phyloP scores from a whole-genome alignment of 2,113 vertebrate species.

The Cricetomys ansorgei region DNA sequence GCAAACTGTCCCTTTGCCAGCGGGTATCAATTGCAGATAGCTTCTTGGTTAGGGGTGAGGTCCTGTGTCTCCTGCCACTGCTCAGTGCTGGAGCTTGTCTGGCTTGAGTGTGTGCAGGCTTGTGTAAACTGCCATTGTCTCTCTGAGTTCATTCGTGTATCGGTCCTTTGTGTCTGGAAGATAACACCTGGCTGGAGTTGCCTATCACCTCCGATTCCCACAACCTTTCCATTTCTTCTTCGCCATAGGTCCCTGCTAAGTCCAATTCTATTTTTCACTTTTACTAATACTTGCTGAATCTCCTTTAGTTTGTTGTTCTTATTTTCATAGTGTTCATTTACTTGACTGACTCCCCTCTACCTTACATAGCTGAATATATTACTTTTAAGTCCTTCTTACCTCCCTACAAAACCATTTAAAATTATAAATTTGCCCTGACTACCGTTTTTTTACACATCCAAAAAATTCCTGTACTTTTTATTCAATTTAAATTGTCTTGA shows the following conservation, averaged over 20 bases:
- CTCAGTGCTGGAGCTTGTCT: background rate
- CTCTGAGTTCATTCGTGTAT: background rate
- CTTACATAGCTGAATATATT: background rate
- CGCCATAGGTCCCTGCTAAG: background rate
- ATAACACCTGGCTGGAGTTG: background rate
- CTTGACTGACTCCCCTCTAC: background rate
- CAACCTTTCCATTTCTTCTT: background rate
- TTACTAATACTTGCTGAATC: background rate
- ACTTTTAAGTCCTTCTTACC: background rate
- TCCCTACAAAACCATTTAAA: background rate
- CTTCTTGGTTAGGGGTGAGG: background rate
- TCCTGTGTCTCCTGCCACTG: background rate
- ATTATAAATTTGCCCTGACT: background rate
- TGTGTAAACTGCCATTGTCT: background rate
- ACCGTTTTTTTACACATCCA: background rate
- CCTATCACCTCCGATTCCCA: background rate
- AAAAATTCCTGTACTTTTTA: background rate
- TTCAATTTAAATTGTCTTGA: background rate
- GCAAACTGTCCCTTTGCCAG: background rate
- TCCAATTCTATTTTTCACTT: background rate
- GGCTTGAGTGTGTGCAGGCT: background rate
- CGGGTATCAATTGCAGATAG: background rate
- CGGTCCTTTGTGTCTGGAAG: background rate
- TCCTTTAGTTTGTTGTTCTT: background rate
- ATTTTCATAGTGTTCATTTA: background rate